Base-by-base conservation (phyloP, 2,888 invertebrate genomes). In the Apocheima hispidaria region DNA sequence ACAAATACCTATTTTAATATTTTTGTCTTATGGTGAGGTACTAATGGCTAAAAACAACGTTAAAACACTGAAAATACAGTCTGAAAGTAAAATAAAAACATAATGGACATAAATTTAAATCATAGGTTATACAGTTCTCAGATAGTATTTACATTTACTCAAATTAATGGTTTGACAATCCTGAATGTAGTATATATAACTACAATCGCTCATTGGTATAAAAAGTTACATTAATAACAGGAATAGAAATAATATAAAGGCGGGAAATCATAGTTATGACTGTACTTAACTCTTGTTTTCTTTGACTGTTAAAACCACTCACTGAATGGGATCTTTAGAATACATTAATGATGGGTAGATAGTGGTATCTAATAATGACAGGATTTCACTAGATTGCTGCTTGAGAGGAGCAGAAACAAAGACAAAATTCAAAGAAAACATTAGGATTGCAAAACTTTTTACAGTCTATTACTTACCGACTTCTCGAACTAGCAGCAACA, bases 381-480 rank as follows among this genome's bases (percentile, higher is more conserved):
- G n/a, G 5, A 18, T 18, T 16, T 18, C 4, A 20, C 18, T 20
- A 30, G 3, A 30, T 18, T 20, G 6, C n/a, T 40, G 18, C 12
- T 6, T 16, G 30, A 20, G 41, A 3, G 2, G 20, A 9, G 7
- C 7, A 35, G 4, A 20, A 35, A 36, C 35, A 9, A 49, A 21
- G 49, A 35, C 35, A 49, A 18, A n/a, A 23, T 23, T 35, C 18
- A 16, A 44, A 44, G 35, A 9, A 35, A 43, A 43, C 43, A 43
- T 33, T 35, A 35, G 33, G 33, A 53, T 20, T 33, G 38, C 50
- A 26, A 49, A 58, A 59, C 36, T 51, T 46, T 36, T 55, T 62
- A 65, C 21, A 28, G 41, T 33, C 63, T 65, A 69, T 36, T 41
- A 69, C 69, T 69, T 63, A 70, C 70, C 65, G 33, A 36, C 43